Base-by-base conservation (phyloP, 1,140 invertebrate genomes). In the Homarus americanus region DNA sequence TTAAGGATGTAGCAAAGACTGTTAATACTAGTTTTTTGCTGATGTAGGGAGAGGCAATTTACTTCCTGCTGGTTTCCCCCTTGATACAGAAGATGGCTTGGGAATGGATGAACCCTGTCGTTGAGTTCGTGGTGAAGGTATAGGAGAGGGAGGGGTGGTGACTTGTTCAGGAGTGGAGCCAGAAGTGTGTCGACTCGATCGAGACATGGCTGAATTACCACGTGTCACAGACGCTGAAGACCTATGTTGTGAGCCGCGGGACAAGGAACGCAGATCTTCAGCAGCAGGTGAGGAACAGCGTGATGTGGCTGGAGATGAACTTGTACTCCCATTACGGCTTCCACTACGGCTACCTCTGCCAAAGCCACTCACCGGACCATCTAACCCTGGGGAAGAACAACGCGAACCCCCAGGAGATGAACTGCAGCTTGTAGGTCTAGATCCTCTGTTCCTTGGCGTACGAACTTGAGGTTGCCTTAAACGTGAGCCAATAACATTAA, bases 341-440 rank as follows among this genome's bases (percentile, higher is more conserved):
- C 76, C 75, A n/a, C 82, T 79, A 44, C 89, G 89, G 24, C 82
- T 91, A 69, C 89, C 89, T 72, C 72, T 76, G 15, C 89, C 66
- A 76, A 90, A 90, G 58, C 82, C 63, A 49, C 58, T 76, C 7
- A 78, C 66, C 0, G 89, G 89, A 9, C 72, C 75, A 49, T 91
- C 89, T 20, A 91, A 34, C 15, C 89, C 89, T 32, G 89, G 89
- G 38, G 89, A 91, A 32, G 82, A 86, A 69, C 89, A 91, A 32
- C 89, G 82, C 10, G 89, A 91, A 17, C 89, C 89, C 24, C 89
- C 89, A 24, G 89, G 89, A 20, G 89, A 91, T n/a, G 89, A 91
- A 34, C 89, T 91, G 69, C 89, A 91, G 34, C 89, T 91, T 41
- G 82, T 91, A n/a, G 89, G 89, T n/a, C 89, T 66, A n/a, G 89